These are phyloP conservation scores for Leucoma salicis DNA, from an alignment of 2,888 invertebrate species.

Conservation along the genomic window DNA sequence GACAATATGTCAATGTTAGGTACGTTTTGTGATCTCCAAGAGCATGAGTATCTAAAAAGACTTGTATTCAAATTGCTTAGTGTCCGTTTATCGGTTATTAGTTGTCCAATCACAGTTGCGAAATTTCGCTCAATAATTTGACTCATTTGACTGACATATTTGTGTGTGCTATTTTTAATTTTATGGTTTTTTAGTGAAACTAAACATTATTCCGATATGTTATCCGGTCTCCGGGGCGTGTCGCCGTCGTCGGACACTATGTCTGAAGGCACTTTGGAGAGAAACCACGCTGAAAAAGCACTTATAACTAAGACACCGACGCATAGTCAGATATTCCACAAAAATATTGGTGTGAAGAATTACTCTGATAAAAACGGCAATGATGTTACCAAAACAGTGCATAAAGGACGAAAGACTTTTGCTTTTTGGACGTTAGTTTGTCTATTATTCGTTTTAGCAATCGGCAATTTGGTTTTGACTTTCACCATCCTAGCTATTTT, in stretches of 20 bases:
- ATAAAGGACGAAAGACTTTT: conserved; percentile 83
- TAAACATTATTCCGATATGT: conserved; percentile 45
- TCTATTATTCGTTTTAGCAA: conserved; percentile 86
- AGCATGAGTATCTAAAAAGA: conserved; percentile 3
- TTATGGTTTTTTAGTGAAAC: conserved; percentile 32
- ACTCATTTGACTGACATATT: conserved; percentile 46
- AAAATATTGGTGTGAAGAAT: conserved; percentile 54
- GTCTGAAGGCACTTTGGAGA: conserved; percentile 67
- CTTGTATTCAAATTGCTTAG: neutral
- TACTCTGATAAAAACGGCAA: conserved; percentile 75
- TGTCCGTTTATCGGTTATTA: conserved; percentile 34
- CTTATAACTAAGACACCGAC: conserved; percentile 63
- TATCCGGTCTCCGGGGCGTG: conserved; percentile 57
- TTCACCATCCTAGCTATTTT: conserved; percentile 91
- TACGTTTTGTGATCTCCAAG: conserved; percentile 13
- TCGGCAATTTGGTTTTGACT: conserved; percentile 91
- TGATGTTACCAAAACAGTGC: conserved; percentile 60
- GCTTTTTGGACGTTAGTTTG: conserved; percentile 91
- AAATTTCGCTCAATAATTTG: conserved; percentile 70
- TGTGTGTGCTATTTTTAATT: conserved; percentile 61
- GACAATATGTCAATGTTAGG: conserved; percentile 20
- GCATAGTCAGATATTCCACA: conserved; percentile 52
- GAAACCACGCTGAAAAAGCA: conserved; percentile 69
- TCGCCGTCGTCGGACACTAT: conserved; percentile 69
- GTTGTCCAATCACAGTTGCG: conserved; percentile 44